Conservation (phyloP, 2,113 vertebrate species). For the Malaclemys terrapin region DNA sequence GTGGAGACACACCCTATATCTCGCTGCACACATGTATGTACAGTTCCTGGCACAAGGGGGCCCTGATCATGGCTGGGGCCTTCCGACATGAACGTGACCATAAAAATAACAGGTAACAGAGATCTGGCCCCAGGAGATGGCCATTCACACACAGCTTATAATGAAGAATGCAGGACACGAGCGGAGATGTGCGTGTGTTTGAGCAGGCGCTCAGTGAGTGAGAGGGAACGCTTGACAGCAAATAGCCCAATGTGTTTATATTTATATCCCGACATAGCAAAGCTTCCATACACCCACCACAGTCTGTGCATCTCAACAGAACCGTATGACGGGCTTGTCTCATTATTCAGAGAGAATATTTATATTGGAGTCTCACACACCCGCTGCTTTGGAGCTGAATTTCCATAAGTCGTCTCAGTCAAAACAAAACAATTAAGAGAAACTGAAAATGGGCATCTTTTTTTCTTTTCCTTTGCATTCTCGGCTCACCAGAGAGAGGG, state of each 20-base stretch:
- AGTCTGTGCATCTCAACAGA: background rate
- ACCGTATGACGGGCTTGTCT: background rate
- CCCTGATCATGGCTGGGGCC: background rate
- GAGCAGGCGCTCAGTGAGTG: background rate
- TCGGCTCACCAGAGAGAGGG: background rate
- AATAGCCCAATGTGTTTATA: background rate
- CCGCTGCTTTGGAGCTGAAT: background rate
- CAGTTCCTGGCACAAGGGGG: rapidly evolving
- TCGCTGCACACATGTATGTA: background rate
- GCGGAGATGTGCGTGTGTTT: rapidly evolving
- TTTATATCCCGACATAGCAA: rapidly evolving
- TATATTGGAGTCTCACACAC: background rate
- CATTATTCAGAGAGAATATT: background rate
- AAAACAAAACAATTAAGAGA: conserved; percentile 12
- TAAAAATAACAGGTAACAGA: background rate
- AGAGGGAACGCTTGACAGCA: background rate
- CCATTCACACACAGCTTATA: background rate
- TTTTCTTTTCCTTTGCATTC: rapidly evolving
- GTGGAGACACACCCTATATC: background rate
- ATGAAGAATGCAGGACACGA: background rate
- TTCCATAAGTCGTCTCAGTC: background rate
- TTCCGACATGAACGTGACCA: background rate
- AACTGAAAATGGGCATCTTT: background rate
- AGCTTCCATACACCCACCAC: background rate
- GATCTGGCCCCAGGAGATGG: background rate